These are phyloP conservation scores for Cardinalis cardinalis DNA, from an alignment of 2,113 vertebrate genomes.

Conservation along the genomic window DNA sequence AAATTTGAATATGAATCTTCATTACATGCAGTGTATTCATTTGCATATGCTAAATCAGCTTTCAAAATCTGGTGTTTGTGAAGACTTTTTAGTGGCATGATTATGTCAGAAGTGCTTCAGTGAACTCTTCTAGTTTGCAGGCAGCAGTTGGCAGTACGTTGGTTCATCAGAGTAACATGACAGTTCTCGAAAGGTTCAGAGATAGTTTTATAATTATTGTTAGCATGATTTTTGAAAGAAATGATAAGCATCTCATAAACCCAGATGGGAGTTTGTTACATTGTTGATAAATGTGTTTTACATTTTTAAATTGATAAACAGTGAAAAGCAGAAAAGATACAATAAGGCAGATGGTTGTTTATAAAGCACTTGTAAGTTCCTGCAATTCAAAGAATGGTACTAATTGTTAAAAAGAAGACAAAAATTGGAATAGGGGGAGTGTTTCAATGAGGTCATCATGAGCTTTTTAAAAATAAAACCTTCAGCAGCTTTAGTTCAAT, in stretches of 20 bases:
- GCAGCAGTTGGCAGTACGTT: constrained; percentile 60
- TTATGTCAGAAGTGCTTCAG: constrained; percentile 68
- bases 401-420: constrained; percentile 59
- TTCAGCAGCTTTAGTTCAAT: constrained; percentile 59
- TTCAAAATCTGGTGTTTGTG: constrained; percentile 64
- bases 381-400: constrained; percentile 64
- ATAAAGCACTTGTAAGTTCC: constrained; percentile 64
- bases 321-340: constrained; percentile 85
- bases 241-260: constrained; percentile 80
- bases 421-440: constrained; percentile 54
- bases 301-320: constrained; percentile 87
- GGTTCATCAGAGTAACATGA: constrained; percentile 58
- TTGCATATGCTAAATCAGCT: constrained; percentile 56
- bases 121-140: constrained; percentile 58
- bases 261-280: constrained; percentile 88
- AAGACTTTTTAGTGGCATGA: constrained; percentile 49
- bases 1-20: constrained; percentile 57
- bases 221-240: constrained; percentile 79
- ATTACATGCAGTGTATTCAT: constrained; percentile 10
- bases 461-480: constrained; percentile 64
- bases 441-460: constrained; percentile 65
- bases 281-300: constrained; percentile 84
- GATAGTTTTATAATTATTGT: constrained; percentile 77
- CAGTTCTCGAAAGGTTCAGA: constrained; percentile 59
- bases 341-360: constrained; percentile 85